Evolutionary conservation across 2,888 invertebrate genomes (phyloP), one percentile per base, ranked within the genome.

Genomic region (Ephialtes manifestator): DNA sequence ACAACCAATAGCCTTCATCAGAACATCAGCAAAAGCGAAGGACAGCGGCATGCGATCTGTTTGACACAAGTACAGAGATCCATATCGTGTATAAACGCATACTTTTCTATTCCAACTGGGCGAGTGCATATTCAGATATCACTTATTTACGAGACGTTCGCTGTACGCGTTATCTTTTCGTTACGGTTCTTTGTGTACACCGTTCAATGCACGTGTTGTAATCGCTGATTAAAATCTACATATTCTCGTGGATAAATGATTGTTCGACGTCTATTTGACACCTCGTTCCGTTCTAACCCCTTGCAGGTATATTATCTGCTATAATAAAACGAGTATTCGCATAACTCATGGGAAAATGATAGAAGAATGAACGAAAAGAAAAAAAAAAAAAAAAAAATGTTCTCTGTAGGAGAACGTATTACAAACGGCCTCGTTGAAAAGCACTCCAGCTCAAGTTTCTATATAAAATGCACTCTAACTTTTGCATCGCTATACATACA

Each of bases 251-350:
- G 70, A 85, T 85, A 79, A 78, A 82, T 85, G 74, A 81, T 82
- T 75, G 75, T 82, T 79, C 78, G 78, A 85, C 65, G 84, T 82
- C 79, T 55, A 74, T 78, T 70, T 71, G 84, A 82, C 84, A 85
- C 81, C 75, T 85, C 78, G 78, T 77, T 74, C 58, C 75, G 24
- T 65, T 15, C 28, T 63, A 43, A 11, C 60, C 11, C 10, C 74
- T 53, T 31, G 58, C 48, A 24, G 46, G 24, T 18, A 53, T 58
- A 75, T 82, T 85, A 81, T 81, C 78, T 65, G 68, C 65, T 76
- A 67, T 82, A 75, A 81, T 78, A 63, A 53, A 79, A 48, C 28
- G 39, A 60, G 51, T 72, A 55, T 78, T 39, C 70, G 31, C 48
- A 75, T 85, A 79, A 79, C 74, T 28, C 46, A 72, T 63, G 70